Base-by-base conservation (phyloP, 2,888 invertebrate genomes). In the Listrodromus nycthemerus region DNA sequence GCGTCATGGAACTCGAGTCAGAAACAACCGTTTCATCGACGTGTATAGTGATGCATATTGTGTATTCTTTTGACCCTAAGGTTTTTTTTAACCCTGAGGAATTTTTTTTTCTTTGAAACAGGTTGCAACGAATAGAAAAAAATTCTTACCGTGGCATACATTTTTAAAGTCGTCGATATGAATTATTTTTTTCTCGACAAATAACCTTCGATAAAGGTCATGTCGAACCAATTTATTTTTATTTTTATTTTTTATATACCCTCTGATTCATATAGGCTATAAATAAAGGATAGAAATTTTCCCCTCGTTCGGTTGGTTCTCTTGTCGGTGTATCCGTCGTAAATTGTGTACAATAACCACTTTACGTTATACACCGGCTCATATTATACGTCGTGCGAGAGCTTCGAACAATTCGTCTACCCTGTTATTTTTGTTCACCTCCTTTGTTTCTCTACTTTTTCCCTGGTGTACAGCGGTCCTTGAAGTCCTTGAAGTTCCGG, bases 401-500 rank as follows among this genome's bases (percentile, higher is more conserved):
- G 87, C 87, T 90, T 88, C 33, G 30, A 30, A 50, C 65, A 13
- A 52, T 50, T 50, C 65, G 33, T 50, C 24, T 52, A 69, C 45
- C 63, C 61, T 70, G 69, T 63, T 70, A 19, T 63, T 33, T 48
- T 10, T 16, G 65, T 65, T 67, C 69, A 48, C 69, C 16, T 30
- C n/a, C 21, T 33, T 63, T 30, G 16, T 52, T 37, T 76, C 66
- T 69, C 45, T 67, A 30, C 37, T 55, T 71, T 71, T 5, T 33
- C 33, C 33, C 1, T 33, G 33, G 33, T 33, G 6, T 33, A 1
- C 33, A 33, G 33, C 33, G 33, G 33, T 33, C 33, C 33, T 33
- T 33, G 7, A 33, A 33, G 33, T 33, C 33, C 30, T 30, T 30
- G 30, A 30, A 30, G 33, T 33, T 1, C 7, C 7, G 0, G 33